Evolutionary conservation across 2,888 invertebrate species (phyloP).

Genomic region (Papilio gigon): DNA sequence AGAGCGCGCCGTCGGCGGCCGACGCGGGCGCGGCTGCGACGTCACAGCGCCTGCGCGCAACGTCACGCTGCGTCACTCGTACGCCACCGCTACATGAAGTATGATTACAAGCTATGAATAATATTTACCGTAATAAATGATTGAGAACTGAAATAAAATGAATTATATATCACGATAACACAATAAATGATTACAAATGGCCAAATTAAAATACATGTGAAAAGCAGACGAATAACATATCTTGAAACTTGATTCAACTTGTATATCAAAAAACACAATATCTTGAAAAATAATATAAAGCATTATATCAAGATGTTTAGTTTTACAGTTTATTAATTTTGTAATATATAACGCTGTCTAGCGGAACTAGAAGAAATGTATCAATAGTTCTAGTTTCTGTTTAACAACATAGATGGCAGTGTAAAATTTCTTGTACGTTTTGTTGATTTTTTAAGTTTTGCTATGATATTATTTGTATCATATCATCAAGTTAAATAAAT

Average conservation of each 20-base stretch:
- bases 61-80: slow-evolving; percentile 15
- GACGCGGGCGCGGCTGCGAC: slow-evolving; percentile 26
- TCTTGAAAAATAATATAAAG: no score
- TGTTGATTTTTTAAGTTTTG: not conserved
- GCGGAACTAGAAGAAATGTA: not conserved
- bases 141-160: not conserved
- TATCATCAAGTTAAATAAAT: not conserved
- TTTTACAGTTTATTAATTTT: not conserved
- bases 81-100: not conserved
- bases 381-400: not conserved
- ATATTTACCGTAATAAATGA: not conserved
- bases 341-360: not conserved
- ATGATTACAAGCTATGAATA: not conserved
- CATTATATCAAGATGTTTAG: no score
- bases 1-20: not conserved
- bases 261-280: no score
- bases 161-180: not conserved
- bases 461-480: not conserved
- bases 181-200: not conserved
- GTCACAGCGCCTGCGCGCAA: slow-evolving; percentile 17
- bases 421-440: not conserved
- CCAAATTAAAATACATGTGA: no score
- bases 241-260: not conserved
- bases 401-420: not conserved
- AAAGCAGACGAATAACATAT: not conserved